Evolutionary conservation across 1,140 invertebrate genomes (phyloP).

Genomic region (Drosophila carrolli): DNA sequence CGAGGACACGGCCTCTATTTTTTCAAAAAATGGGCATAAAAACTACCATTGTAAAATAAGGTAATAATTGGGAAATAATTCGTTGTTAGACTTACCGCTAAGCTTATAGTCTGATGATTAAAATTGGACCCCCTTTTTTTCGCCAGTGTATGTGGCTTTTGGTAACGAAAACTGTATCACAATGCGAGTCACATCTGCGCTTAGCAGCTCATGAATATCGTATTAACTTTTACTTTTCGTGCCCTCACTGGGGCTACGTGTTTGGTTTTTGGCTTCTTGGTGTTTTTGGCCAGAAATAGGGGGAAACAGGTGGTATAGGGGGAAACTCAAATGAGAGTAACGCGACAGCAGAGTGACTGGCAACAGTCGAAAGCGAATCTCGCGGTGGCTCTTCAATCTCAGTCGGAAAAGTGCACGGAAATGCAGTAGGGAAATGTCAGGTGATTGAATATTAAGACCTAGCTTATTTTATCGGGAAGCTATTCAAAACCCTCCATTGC

Average conservation of each 20-base stretch:
- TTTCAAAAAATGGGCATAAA: too few species aligned
- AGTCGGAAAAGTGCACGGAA: neutral
- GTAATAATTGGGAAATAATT: too few species aligned
- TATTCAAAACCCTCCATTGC: too few species aligned
- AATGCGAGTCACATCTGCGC: conserved; percentile 82
- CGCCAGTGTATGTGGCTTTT: neutral
- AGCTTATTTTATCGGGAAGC: too few species aligned
- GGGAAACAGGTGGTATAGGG: conserved; percentile 9
- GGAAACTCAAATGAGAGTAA: conserved; percentile 51
- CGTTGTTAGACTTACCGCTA: too few species aligned
- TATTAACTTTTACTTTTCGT: conserved; percentile 82
- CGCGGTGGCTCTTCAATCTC: conserved; percentile 9
- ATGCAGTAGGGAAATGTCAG: neutral
- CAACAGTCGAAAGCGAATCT: conserved; percentile 10
- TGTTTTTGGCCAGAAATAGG: conserved; percentile 6
- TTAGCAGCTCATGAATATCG: conserved; percentile 83
- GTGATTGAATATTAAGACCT: too few species aligned
- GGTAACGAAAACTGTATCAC: conserved; percentile 51
- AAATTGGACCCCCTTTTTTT: neutral
- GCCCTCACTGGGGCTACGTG: conserved; percentile 39
- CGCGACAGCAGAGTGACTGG: conserved; percentile 32
- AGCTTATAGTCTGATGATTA: too few species aligned
- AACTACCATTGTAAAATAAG: too few species aligned
- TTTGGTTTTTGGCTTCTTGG: conserved; percentile 45
- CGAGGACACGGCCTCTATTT: too few species aligned